These are phyloP conservation scores for Egretta garzetta DNA, from an alignment of 2,113 vertebrate species.

Conservation along the genomic window DNA sequence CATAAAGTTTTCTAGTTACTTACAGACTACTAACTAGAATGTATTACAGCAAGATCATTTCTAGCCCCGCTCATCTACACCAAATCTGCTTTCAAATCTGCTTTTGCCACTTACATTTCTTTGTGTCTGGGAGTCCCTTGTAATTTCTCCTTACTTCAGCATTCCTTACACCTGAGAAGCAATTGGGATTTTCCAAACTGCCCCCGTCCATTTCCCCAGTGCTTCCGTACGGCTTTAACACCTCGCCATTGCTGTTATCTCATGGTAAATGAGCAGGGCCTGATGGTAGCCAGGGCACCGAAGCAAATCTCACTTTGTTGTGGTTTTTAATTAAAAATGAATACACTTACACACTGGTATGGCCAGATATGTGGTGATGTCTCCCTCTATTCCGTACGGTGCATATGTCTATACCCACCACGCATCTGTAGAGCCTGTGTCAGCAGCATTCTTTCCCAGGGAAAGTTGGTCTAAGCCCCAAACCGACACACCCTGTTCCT, in stretches of 20 bases:
- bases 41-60: not conserved
- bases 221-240: slow-evolving; percentile 42
- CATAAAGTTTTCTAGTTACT: not conserved
- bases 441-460: not conserved
- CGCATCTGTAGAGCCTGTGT: not conserved
- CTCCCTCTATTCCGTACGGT: not conserved
- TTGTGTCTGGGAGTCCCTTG: not conserved
- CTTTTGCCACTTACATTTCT: slow-evolving; percentile 1
- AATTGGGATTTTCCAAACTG: slow-evolving; percentile 53
- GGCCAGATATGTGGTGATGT: not conserved
- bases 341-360: not conserved
- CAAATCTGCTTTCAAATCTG: not conserved
- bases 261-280: slow-evolving; percentile 8
- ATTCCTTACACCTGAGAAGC: slow-evolving; percentile 54
- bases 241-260: not conserved
- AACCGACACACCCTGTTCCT: not conserved
- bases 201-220: slow-evolving; percentile 54
- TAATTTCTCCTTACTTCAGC: slow-evolving; percentile 10
- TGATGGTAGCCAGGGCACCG: slow-evolving; percentile 23
- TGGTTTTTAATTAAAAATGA: slow-evolving; percentile 18
- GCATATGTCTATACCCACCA: not conserved
- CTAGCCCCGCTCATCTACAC: not conserved
- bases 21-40: not conserved
- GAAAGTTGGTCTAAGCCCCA: not conserved
- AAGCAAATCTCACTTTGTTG: slow-evolving; percentile 18